A percentile compares a stretch with the other conserved stretches of the same genome.
phyloP scores from a whole-genome alignment of 1,140 invertebrate species.

The Paraescarpia echinospica region DNA sequence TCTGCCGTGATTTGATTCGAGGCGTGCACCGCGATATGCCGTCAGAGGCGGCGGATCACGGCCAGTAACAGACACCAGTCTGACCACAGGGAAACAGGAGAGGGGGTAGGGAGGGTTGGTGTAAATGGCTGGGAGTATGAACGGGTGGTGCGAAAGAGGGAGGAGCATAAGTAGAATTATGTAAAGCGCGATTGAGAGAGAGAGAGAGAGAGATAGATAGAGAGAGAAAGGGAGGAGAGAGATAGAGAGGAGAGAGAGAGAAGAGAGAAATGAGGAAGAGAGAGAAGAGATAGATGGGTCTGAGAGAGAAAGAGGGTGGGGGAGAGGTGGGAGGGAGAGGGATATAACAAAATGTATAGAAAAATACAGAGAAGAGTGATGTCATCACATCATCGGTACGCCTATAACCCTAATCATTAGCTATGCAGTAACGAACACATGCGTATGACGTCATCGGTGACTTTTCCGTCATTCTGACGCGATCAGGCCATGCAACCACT shows the following conservation, averaged over 20 bases:
- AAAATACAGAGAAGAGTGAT: no score
- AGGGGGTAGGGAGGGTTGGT: background rate
- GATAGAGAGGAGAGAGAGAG: no score
- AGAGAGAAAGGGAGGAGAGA: no score
- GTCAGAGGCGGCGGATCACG: background rate
- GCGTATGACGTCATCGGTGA: no score
- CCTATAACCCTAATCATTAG: background rate
- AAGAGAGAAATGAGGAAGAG: no score
- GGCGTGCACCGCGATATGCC: background rate
- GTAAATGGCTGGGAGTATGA: background rate
- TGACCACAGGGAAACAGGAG: background rate
- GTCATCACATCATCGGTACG: no score
- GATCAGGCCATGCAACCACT: no score
- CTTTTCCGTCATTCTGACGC: no score
- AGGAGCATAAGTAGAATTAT: constrained; percentile 7
- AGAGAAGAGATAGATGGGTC: no score
- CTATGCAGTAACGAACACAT: no score
- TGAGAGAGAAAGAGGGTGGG: background rate
- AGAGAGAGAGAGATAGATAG: background rate
- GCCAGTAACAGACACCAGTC: background rate
- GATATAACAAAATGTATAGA: no score
- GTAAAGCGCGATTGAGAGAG: constrained; percentile 4
- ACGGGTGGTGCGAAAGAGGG: background rate
- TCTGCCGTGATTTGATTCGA: background rate
- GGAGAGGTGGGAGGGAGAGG: constrained; percentile 14